A percentile compares a stretch with the other conserved stretches of the same genome.
Conservation (phyloP, 2,888 invertebrate species). For the Acanthococcus lagerstroemiae region DNA sequence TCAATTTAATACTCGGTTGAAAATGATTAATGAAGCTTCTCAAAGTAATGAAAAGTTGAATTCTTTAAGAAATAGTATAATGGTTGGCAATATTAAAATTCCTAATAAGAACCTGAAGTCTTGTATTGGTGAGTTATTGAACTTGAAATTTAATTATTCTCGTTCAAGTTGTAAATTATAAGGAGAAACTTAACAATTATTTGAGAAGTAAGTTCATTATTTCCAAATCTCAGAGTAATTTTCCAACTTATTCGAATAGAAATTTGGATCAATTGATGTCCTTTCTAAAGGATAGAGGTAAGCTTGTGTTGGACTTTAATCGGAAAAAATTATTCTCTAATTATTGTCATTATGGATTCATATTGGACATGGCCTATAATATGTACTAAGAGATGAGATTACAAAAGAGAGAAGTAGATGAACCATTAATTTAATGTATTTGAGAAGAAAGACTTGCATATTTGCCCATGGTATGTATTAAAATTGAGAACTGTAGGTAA, state of each 20-base stretch:
- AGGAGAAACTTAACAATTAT: constrained; percentile 1
- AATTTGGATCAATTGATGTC: neutral
- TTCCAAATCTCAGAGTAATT: neutral
- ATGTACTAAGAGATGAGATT: neutral
- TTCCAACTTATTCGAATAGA: no score
- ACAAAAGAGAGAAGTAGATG: neutral
- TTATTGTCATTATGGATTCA: no score
- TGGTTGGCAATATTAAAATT: constrained; percentile 11
- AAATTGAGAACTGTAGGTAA: no score
- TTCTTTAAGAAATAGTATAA: constrained; percentile 11
- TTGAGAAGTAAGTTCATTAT: constrained; percentile 2
- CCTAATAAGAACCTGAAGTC: neutral
- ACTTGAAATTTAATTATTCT: no score
- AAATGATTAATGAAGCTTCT: no score
- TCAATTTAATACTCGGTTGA: no score
- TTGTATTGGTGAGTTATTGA: constrained; percentile 3
- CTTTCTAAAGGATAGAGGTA: neutral
- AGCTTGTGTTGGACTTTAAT: neutral
- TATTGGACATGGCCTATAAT: neutral
- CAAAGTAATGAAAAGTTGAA: no score
- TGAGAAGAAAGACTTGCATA: neutral
- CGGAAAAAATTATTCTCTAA: no score
- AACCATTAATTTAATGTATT: neutral
- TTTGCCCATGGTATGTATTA: neutral
- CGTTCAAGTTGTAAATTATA: constrained; percentile 2